These are phyloP conservation scores for Junonia oenone DNA, from an alignment of 2,888 invertebrate species.

Conservation along the genomic window DNA sequence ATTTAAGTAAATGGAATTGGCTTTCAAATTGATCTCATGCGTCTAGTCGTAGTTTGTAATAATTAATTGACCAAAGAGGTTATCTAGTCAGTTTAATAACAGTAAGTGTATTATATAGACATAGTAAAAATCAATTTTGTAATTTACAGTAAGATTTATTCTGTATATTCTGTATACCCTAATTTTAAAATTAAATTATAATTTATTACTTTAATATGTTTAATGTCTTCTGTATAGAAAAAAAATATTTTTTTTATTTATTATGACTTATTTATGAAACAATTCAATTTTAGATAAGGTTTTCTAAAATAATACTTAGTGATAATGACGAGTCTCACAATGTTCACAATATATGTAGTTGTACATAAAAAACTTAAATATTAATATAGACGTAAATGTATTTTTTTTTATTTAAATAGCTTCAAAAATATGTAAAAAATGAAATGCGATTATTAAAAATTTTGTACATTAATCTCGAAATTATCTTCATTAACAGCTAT, in stretches of 20 bases:
- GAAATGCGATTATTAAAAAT: background rate
- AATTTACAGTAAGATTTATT: too few species aligned
- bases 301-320: background rate
- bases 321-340: constrained; percentile 9
- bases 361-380: constrained; percentile 1
- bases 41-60: constrained; percentile 41
- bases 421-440: background rate
- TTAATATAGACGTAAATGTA: background rate
- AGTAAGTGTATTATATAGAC: background rate
- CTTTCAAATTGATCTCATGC: constrained; percentile 60
- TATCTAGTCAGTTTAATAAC: constrained; percentile 4
- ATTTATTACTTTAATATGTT: background rate
- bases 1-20: constrained; percentile 39
- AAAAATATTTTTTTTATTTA: background rate
- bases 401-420: background rate
- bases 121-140: background rate
- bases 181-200: background rate
- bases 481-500: background rate
- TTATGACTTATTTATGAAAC: background rate
- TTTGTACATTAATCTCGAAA: background rate
- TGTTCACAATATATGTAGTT: constrained; percentile 7
- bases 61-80: constrained; percentile 20
- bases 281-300: background rate
- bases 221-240: too few species aligned
- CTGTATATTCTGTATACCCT: too few species aligned